Percentiles rank a stretch among this genome's conserved stretches.
phyloP scores from a whole-genome alignment of 2,888 invertebrate genomes.

The Pseudoips prasinana region DNA sequence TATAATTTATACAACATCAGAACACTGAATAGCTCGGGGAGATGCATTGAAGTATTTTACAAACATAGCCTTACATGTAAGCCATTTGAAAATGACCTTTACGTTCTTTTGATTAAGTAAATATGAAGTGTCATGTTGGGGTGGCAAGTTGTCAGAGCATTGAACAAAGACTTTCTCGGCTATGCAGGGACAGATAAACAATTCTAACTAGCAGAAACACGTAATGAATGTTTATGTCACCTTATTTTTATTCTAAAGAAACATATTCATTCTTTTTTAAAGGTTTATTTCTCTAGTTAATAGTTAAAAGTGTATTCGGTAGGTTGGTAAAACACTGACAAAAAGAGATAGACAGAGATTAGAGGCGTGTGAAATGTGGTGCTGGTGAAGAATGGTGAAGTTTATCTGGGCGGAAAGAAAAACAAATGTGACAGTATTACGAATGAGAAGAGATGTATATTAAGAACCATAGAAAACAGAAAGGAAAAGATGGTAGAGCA shows the following conservation, averaged over 20 bases:
- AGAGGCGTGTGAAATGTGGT: too few relatives aligned
- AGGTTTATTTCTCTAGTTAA: neutral
- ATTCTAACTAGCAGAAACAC: constrained; percentile 17
- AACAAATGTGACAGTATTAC: too few relatives aligned
- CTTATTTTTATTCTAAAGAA: neutral
- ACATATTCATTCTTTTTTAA: neutral
- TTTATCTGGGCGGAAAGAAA: too few relatives aligned
- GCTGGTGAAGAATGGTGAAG: too few relatives aligned
- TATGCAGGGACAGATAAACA: constrained; percentile 30
- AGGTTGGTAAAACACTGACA: too few relatives aligned
- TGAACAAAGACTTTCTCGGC: constrained; percentile 34
- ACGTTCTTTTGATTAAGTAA: neutral
- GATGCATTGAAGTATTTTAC: constrained; percentile 26
- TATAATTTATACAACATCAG: constrained; percentile 19
- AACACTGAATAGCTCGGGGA: constrained; percentile 15
- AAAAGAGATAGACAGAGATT: too few relatives aligned
- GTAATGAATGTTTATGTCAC: neutral
- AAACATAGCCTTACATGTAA: neutral
- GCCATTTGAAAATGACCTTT: neutral
- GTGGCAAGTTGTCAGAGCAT: constrained; percentile 15
- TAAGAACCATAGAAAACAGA: too few relatives aligned
- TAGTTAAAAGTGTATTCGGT: neutral
- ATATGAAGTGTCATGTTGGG: neutral
- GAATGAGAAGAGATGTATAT: too few relatives aligned
- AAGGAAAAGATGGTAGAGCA: too few relatives aligned